Conservation (phyloP, 2,888 invertebrate genomes). For the Artemia sinica region DNA sequence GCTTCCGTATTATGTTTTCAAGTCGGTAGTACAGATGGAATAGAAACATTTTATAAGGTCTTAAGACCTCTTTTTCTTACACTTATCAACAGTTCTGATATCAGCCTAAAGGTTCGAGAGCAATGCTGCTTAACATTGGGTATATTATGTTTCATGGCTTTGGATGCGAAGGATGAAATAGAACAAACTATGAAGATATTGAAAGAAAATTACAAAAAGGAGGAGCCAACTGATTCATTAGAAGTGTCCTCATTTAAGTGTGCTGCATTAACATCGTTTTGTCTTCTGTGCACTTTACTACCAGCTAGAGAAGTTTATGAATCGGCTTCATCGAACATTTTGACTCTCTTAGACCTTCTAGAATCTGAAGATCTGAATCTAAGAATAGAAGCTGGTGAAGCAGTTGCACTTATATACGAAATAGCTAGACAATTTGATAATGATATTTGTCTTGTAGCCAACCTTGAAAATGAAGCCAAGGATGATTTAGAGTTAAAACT, state of each 20-base stretch:
- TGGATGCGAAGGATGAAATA: constrained; percentile 56
- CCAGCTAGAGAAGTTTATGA: constrained; percentile 48
- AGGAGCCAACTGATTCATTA: constrained; percentile 42
- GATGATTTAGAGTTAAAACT: constrained; percentile 45
- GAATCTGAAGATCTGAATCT: constrained; percentile 61
- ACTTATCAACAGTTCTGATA: constrained; percentile 53
- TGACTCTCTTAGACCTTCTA: constrained; percentile 51
- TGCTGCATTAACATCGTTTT: constrained; percentile 78
- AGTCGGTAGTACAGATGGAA: constrained; percentile 40
- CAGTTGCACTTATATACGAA: constrained; percentile 60
- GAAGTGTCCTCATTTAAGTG: constrained; percentile 59
- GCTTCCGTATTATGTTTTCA: constrained; percentile 66
- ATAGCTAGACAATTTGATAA: constrained; percentile 34
- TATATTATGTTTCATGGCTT: constrained; percentile 61
- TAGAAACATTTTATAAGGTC: constrained; percentile 49
- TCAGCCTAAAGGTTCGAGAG: constrained; percentile 53
- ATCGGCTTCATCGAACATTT: constrained; percentile 28
- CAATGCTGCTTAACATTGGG: constrained; percentile 39
- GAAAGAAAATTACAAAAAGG: constrained; percentile 54
- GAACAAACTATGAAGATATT: constrained; percentile 54
- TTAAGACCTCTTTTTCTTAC: constrained; percentile 53
- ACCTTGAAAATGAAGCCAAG: constrained; percentile 17
- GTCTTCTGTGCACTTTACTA: constrained; percentile 64
- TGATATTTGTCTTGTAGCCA: constrained; percentile 23
- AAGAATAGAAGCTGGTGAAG: constrained; percentile 60